phyloP scores from a whole-genome alignment of 2,888 invertebrate species.

The Rhyacophila evoluta region DNA sequence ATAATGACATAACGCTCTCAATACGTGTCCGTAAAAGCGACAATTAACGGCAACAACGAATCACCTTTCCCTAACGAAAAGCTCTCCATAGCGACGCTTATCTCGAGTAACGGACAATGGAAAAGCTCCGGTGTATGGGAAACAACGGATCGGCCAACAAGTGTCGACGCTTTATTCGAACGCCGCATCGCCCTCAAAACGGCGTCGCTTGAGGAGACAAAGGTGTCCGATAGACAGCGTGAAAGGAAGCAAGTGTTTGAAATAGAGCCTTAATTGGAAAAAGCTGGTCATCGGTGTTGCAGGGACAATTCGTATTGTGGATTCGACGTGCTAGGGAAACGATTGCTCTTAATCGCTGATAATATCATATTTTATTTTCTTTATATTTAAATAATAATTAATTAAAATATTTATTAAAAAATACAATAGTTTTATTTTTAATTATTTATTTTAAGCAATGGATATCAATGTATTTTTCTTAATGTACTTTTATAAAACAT shows the following conservation, averaged over 20 bases:
- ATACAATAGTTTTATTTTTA: too few species aligned
- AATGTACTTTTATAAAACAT: too few species aligned
- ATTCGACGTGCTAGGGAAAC: neutral
- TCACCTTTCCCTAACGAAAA: neutral
- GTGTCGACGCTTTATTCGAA: constrained; percentile 8
- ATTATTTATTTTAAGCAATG: too few species aligned
- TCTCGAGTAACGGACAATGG: constrained; percentile 4
- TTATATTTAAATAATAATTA: too few species aligned
- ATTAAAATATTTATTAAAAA: too few species aligned
- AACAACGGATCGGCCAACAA: constrained; percentile 14
- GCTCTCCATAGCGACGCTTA: constrained; percentile 19
- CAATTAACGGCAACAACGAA: constrained; percentile 22
- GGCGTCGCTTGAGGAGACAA: neutral
- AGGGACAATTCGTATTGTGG: neutral
- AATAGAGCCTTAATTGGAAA: constrained; percentile 17
- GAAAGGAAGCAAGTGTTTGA: constrained; percentile 2
- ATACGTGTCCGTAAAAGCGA: neutral
- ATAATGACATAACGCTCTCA: neutral
- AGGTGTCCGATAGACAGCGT: constrained; percentile 9
- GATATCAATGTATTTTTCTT: too few species aligned
- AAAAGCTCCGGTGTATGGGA: constrained; percentile 12
- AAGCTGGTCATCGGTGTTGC: neutral
- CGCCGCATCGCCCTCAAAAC: neutral
- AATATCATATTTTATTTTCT: too few species aligned
- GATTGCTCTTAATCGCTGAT: neutral